Conservation (phyloP, 1,140 invertebrate genomes). For the Varroa destructor region DNA sequence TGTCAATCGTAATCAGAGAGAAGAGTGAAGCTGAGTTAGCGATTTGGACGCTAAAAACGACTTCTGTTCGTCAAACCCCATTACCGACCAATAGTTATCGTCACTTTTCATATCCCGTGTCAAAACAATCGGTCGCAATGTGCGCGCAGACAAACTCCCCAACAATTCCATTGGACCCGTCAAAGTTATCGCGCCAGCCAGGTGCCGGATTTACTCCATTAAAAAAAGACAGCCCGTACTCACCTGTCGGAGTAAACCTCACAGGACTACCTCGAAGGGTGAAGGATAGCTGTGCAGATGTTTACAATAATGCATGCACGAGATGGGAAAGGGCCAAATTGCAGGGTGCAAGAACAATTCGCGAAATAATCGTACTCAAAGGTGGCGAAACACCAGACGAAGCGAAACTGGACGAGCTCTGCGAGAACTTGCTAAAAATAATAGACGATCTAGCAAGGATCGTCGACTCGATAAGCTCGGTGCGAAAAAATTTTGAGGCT, state of each 20-base stretch:
- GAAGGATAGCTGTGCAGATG: slow-evolving; percentile 15
- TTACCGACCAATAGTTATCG: no score
- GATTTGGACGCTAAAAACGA: no score
- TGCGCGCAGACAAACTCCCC: no score
- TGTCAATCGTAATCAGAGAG: no score
- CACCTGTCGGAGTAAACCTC: slow-evolving; percentile 1
- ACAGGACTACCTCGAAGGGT: slow-evolving; percentile 9
- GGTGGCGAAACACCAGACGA: background rate
- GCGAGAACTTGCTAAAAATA: background rate
- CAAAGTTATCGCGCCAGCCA: no score
- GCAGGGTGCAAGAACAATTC: background rate
- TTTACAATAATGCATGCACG: background rate
- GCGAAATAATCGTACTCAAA: background rate
- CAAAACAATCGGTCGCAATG: no score
- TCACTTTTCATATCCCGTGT: no score
- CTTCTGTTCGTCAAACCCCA: no score
- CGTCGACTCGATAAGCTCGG: background rate
- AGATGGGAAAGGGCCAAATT: background rate
- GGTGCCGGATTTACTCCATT: no score
- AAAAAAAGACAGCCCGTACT: background rate
- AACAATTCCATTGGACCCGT: no score
- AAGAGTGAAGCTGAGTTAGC: no score
- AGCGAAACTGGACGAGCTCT: background rate
- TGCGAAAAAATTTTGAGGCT: background rate
- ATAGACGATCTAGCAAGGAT: slow-evolving; percentile 1